These are phyloP conservation scores for Heterodera schachtii DNA, from an alignment of 1,140 invertebrate species.

Conservation along the genomic window DNA sequence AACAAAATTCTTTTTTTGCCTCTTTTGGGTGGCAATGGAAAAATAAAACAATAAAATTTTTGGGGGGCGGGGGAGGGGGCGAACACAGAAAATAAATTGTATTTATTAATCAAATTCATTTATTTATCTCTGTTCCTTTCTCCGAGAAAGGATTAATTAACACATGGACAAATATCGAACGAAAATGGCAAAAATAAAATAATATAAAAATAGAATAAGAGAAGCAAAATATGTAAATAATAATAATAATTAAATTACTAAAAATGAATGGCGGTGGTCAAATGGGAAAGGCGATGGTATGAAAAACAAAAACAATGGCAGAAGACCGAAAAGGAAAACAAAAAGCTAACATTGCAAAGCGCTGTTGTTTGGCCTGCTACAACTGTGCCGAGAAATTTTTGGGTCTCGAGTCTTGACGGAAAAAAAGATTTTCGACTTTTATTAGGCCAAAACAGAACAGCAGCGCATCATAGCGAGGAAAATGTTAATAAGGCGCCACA, in stretches of 20 bases:
- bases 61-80: too few species aligned
- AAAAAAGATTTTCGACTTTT: too few species aligned
- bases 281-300: not conserved
- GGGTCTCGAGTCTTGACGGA: too few species aligned
- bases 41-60: slow-evolving; percentile 10
- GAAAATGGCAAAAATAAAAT: slow-evolving; percentile 10
- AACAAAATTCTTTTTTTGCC: not conserved
- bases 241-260: not conserved
- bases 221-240: slow-evolving; percentile 5
- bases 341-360: too few species aligned
- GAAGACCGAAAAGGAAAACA: too few species aligned
- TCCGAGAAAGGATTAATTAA: not conserved
- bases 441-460: too few species aligned
- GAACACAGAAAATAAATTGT: not conserved
- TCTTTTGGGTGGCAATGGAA: not conserved
- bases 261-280: not conserved
- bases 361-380: too few species aligned
- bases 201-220: not conserved
- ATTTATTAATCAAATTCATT: not conserved
- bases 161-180: not conserved
- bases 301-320: too few species aligned
- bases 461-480: not conserved
- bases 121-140: not conserved
- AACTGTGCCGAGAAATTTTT: too few species aligned
- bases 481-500: not conserved